Conservation (phyloP, 1,140 invertebrate genomes). For the Drosophila yakuba region DNA sequence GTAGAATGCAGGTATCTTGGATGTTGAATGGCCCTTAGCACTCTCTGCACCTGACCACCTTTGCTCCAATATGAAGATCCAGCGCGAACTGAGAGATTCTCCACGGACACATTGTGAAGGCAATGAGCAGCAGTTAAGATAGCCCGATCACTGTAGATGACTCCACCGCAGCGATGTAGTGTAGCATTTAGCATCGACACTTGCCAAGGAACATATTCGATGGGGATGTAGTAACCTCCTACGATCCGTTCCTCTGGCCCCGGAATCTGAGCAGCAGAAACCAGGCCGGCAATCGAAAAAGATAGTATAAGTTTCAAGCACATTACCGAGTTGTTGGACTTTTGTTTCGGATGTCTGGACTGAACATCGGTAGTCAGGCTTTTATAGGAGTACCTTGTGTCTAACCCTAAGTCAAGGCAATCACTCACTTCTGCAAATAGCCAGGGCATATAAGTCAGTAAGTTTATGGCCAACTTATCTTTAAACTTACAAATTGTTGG, state of each 20-base stretch:
- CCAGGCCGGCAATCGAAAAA: neutral
- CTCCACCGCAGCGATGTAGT: neutral
- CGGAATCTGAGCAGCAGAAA: neutral
- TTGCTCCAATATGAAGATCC: slow-evolving; percentile 3
- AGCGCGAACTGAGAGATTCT: neutral
- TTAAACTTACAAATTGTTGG: neutral
- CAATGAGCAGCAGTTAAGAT: slow-evolving; percentile 4
- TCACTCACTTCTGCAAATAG: neutral
- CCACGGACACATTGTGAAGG: rapidly evolving
- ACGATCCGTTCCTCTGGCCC: neutral
- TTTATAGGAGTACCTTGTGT: neutral
- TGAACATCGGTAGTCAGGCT: neutral
- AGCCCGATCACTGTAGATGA: neutral
- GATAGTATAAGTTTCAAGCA: neutral
- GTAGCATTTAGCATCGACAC: neutral
- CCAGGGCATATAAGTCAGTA: neutral
- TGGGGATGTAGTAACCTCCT: neutral
- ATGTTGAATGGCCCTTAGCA: neutral
- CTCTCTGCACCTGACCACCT: neutral
- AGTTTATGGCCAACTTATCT: neutral
- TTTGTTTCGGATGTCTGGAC: neutral
- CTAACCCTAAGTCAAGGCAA: no score
- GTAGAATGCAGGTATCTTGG: neutral
- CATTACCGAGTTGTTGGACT: neutral
- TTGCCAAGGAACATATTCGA: slow-evolving; percentile 13